Conservation (phyloP, 2,797 vertebrate species). For the Chelmon rostratus region DNA sequence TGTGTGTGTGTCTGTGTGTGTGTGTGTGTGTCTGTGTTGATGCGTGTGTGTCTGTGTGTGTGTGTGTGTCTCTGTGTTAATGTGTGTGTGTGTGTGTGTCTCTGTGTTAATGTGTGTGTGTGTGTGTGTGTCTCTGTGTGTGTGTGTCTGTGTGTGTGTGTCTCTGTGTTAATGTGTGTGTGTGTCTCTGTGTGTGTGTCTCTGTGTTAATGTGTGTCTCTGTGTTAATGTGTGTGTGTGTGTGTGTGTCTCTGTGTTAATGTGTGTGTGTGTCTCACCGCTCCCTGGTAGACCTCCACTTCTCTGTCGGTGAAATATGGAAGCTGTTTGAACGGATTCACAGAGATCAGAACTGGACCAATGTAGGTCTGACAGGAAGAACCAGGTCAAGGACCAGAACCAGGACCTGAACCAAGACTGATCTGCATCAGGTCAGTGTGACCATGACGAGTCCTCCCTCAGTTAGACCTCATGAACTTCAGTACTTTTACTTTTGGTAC, state of each 20-base stretch:
- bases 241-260: background rate
- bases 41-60: too few species aligned
- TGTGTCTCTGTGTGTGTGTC: too few species aligned
- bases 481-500: background rate
- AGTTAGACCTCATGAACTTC: background rate
- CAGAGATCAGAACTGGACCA: conserved; percentile 88
- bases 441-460: background rate
- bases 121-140: background rate
- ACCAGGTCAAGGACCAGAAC: conserved; percentile 60
- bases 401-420: background rate
- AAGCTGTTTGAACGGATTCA: conserved; percentile 90
- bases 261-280: conserved; percentile 75
- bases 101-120: background rate
- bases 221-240: background rate
- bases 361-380: conserved; percentile 85
- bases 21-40: too few species aligned
- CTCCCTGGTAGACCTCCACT: conserved; percentile 89
- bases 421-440: background rate
- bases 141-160: too few species aligned
- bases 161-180: too few species aligned
- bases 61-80: too few species aligned
- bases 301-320: conserved; percentile 88
- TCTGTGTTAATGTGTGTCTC: too few species aligned
- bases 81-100: background rate
- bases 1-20: too few species aligned